phyloP scores from a whole-genome alignment of 1,140 invertebrate genomes.

The Leucophenga varia region DNA sequence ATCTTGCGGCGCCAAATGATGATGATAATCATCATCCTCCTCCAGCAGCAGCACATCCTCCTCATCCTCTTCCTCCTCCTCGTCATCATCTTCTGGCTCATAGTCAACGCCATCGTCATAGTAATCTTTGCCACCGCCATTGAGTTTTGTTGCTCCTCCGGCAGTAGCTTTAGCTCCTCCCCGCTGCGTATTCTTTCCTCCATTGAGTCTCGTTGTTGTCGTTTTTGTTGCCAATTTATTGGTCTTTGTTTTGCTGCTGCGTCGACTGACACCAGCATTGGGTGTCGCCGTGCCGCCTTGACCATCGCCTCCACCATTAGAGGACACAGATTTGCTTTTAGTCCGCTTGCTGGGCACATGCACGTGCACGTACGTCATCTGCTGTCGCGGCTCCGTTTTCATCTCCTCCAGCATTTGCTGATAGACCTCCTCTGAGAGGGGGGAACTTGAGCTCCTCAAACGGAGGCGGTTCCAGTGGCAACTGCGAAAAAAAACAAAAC shows the following conservation, averaged over 20 bases:
- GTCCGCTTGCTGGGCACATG: background rate
- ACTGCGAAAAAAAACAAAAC: background rate
- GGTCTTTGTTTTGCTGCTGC: too few relatives aligned
- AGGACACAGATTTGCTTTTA: constrained; percentile 9
- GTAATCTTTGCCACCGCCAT: background rate
- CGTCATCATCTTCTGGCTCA: background rate
- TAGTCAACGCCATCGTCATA: constrained; percentile 12
- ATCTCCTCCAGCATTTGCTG: constrained; percentile 23
- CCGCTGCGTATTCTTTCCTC: background rate
- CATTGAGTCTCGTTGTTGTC: background rate
- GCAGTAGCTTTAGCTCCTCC: background rate
- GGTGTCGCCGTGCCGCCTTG: constrained; percentile 1
- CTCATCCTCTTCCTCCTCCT: background rate
- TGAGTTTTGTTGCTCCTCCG: background rate
- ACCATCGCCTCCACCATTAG: constrained; percentile 29
- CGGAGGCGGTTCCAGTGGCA: constrained; percentile 8
- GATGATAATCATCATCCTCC: constrained; percentile 40
- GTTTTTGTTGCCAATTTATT: background rate
- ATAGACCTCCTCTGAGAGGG: constrained; percentile 32
- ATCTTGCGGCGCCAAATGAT: constrained; percentile 41
- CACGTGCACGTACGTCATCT: background rate
- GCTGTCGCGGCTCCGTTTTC: constrained; percentile 14
- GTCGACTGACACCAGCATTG: constrained; percentile 21
- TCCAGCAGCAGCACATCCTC: constrained; percentile 27
- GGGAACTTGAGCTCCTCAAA: constrained; percentile 36